phyloP scores from a whole-genome alignment of 2,797 vertebrate genomes.

The Melanotaenia maccullochi region DNA sequence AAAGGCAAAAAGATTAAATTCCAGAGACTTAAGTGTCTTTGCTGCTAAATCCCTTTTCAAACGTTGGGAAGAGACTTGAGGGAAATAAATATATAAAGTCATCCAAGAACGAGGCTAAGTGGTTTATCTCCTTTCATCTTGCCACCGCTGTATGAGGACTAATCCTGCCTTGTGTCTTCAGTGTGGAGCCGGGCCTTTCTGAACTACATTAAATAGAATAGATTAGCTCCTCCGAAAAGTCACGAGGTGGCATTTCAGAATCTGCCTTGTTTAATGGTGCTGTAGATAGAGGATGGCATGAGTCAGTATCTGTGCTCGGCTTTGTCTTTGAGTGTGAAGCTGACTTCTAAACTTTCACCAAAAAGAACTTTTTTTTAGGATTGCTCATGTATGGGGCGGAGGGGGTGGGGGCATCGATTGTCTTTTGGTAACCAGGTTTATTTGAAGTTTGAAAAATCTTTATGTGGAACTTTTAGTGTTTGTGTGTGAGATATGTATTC shows the following conservation, averaged over 20 bases:
- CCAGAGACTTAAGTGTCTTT: conserved; percentile 78
- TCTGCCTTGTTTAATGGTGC: conserved; percentile 53
- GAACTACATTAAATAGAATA: conserved; percentile 80
- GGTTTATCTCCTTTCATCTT: conserved; percentile 85
- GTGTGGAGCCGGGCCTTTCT: conserved; percentile 57
- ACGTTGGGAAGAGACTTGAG: conserved; percentile 72
- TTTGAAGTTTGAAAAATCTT: conserved; percentile 39
- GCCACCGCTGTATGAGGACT: conserved; percentile 72
- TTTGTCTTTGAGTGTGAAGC: conserved; percentile 54
- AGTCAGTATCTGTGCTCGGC: conserved; percentile 50
- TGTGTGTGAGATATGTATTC: conserved; percentile 25
- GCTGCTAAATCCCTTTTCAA: conserved; percentile 80
- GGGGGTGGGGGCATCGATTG: conserved; percentile 60
- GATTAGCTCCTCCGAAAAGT: conserved; percentile 78
- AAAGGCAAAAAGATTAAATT: conserved; percentile 76
- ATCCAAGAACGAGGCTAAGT: conserved; percentile 79
- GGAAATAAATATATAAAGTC: conserved; percentile 84
- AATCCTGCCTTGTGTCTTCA: conserved; percentile 79
- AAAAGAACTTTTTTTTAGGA: conserved; percentile 6
- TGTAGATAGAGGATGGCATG: conserved; percentile 58
- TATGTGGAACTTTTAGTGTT: conserved; percentile 6
- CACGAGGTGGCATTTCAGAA: conserved; percentile 77
- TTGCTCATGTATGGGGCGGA: conserved; percentile 13
- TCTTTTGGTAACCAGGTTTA: conserved; percentile 52
- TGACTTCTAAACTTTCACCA: conserved; percentile 59